phyloP scores from a whole-genome alignment of 2,797 vertebrate genomes.

The Numenius phaeopus region DNA sequence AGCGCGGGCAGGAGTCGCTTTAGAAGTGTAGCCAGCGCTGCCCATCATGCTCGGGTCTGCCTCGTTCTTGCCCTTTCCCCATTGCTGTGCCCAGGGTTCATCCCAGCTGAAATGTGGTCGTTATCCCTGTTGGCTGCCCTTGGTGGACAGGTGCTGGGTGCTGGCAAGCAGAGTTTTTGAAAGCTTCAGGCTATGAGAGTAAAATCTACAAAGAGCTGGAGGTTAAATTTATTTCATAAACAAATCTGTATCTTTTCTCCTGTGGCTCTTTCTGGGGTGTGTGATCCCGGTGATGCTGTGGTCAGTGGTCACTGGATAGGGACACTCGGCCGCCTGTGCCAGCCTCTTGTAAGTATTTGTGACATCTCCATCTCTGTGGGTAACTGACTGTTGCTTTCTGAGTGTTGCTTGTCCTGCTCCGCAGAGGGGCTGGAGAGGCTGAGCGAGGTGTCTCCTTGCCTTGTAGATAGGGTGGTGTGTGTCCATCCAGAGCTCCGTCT shows the following conservation, averaged over 20 bases:
- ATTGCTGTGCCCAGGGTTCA: background rate
- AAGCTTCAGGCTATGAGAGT: background rate
- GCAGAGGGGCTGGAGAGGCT: background rate
- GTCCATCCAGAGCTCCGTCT: background rate
- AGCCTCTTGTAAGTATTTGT: background rate
- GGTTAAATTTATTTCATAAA: background rate
- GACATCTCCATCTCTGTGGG: background rate
- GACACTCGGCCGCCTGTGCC: background rate
- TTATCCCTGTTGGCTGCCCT: background rate
- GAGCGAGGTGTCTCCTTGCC: background rate
- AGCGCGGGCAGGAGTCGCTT: background rate
- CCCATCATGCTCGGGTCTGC: fast-evolving
- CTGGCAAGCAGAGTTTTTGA: background rate
- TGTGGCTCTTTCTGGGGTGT: background rate
- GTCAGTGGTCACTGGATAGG: background rate
- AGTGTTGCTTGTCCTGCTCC: background rate
- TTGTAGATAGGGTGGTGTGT: fast-evolving
- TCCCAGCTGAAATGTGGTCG: fast-evolving
- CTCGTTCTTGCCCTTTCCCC: background rate
- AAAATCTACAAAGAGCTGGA: slow-evolving; percentile 9
- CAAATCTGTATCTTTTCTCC: background rate
- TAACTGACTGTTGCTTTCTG: background rate
- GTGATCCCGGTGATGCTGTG: background rate
- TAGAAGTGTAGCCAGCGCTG: background rate
- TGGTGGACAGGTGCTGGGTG: fast-evolving